These are phyloP conservation scores for Aotus griseimembra DNA, from an alignment of 2,797 vertebrate species.

Conservation along the genomic window DNA sequence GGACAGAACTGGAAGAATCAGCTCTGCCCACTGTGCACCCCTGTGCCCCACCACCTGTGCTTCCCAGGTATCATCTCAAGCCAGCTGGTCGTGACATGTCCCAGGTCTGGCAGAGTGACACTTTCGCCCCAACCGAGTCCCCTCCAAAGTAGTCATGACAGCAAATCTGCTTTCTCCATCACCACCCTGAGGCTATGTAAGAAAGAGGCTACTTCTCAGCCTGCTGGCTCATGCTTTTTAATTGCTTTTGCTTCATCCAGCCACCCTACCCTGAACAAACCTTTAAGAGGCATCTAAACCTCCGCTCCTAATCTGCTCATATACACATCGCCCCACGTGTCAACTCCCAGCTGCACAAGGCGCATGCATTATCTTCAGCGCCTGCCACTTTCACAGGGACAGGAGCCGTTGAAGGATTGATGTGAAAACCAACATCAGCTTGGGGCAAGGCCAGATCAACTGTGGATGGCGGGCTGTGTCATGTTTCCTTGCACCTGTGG, in stretches of 20 bases:
- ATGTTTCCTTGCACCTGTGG: not conserved
- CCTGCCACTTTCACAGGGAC: not conserved
- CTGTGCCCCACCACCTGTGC: too few relatives aligned
- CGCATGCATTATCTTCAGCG: not conserved
- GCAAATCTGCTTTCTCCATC: not conserved
- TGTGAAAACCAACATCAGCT: not conserved
- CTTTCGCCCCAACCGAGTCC: fast-evolving
- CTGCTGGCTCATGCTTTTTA: not conserved
- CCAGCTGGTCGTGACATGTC: fast-evolving
- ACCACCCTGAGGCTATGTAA: not conserved
- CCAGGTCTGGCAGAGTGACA: not conserved
- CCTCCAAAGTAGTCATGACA: not conserved
- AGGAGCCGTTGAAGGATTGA: not conserved
- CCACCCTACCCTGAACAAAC: not conserved
- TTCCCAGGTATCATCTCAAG: not conserved
- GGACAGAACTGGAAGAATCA: not conserved
- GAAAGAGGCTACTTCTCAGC: constrained; percentile 17
- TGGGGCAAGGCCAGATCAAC: not conserved
- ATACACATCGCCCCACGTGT: not conserved
- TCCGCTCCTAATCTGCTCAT: not conserved
- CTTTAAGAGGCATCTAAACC: not conserved
- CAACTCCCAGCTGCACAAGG: not conserved
- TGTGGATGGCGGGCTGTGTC: fast-evolving
- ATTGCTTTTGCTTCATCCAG: not conserved
- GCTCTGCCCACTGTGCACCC: fast-evolving